Base-by-base conservation (phyloP, 2,888 invertebrate genomes). In the Tanytarsus gracilentus region DNA sequence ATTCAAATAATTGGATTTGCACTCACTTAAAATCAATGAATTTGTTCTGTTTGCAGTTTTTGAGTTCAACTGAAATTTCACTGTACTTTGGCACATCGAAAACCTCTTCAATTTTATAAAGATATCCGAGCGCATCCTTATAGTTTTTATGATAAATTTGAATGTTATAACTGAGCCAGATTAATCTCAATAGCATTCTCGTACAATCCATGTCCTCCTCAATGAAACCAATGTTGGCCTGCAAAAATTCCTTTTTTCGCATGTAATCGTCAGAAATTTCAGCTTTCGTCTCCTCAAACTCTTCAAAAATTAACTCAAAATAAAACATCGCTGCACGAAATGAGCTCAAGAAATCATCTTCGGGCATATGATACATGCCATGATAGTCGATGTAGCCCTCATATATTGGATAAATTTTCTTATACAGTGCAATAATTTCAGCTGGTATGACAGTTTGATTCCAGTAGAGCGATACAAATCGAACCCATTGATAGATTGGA, bases 91-190 rank as follows among this genome's bases (percentile, higher is more conserved):
- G 49, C 27, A 60, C 49, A 21, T 50, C 40, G 39, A 51, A 50
- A n/a, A 33, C 23, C 29, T 61, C 36, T 33, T 39, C 50, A 52
- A 76, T 75, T 64, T 75, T 65, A 65, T 78, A 74, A 25, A 79
- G 68, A 7, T 77, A 74, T 63, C 74, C 74, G 27, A 79, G 75
- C 0, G 79, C 78, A 26, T 78, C 67, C 44, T 75, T 74, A 52
- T 77, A 75, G 62, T 77, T 75, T 33, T 75, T 75, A 65, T 77
- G 76, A 62, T 76, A 77, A 60, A 78, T 69, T 61, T 77, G 78
- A 61, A 78, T 69, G 64, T 78, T 76, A n/a, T 77, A 75, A 65
- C 79, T 75, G 11, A 81, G 65, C 80, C 80, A 80, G 50, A 78
- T 70, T 26, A 79, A 72, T 61, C 81, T 70, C 14, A 76, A 69